Base-by-base conservation (phyloP, 2,797 vertebrate genomes). In the Dromococcyx pavoninus region DNA sequence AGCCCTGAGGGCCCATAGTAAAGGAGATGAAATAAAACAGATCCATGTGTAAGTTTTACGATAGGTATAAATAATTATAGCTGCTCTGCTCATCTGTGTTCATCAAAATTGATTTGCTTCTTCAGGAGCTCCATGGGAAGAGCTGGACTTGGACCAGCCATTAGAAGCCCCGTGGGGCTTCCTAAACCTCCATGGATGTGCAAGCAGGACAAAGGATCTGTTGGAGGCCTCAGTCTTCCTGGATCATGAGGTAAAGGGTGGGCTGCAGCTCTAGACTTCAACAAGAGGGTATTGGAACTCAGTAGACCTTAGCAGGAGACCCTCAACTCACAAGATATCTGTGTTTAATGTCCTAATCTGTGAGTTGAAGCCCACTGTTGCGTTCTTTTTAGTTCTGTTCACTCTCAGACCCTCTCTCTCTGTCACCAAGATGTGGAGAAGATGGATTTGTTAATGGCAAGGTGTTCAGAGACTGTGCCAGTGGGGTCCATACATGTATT, bases 401-500 rank as follows among this genome's bases (percentile, higher is more conserved):
- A 27, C 43, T 43, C 46, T 66, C 70, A 86, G 50, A 32, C 15
- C 1, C 3, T 53, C 15, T 71, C 30, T 51, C n/a, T n/a, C n/a
- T n/a, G 58, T 35, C 60, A 60, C 53, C 53, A 53, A n/a, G 44
- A 16, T 13, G 24, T 23, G 65, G 69, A 64, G 19, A 44, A 54
- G 35, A 17, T 21, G 41, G 23, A 9, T 82, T 76, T 60, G 22
- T n/a, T 60, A 23, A 32, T 33, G 39, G 33, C 0, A 5, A 62
- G 19, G 35, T 58, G 35, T 28, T 18, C 56, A 70, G 30, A 56
- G 19, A 13, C 6, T 27, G 57, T 25, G 44, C 12, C 41, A 27
- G 7, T 57, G 1, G 2, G 28, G 33, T 2, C 11, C 33, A 10
- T 7, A 8, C 6, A 3, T 0, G 0, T 13, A 1, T 1, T 24